Base-by-base conservation (phyloP, 2,113 vertebrate species). In the Hemicordylus capensis region DNA sequence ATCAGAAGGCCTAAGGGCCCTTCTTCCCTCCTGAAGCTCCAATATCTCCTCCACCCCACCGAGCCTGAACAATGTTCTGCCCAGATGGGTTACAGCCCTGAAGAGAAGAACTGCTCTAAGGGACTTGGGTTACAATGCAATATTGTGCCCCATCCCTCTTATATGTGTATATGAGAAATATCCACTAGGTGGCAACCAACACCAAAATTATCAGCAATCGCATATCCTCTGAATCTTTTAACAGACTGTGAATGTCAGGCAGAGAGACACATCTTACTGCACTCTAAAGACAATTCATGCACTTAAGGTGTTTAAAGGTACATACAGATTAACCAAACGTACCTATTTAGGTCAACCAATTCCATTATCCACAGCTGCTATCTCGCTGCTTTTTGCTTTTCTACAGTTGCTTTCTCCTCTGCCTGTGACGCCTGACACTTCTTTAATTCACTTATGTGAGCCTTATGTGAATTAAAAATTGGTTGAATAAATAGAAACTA, bases 171-270 rank as follows among this genome's bases (percentile, higher is more conserved):
- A 80, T 12, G 63, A 61, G 42, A 0, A 92, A 73, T 9, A 58
- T 77, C 95, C 96, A 95, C 94, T 64, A 96, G 95, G 85, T 96
- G 94, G 95, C 95, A 91, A 95, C 90, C 93, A 93, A 76, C 72
- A 81, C 88, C 90, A 82, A 67, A 79, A 80, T 0, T 4, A 74
- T 64, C 34, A 22, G 8, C 20, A 31, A 1, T 73, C 75, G 44
- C 51, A 37, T 31, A 10, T 80, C 26, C 34, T 81, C 88, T 44
- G 74, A 20, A 22, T 46, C 6, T 81, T 17, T 46, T 1, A 73
- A 0, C 10, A 59, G 0, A 2, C 58, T 61, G 37, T 17, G 48
- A 58, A 20, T 20, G 31, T 58, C 34, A 15, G 58, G 28, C 58
- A n/a, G 2, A 31, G 2, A 31, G 67, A 56, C 42, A 46, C 24